These are phyloP conservation scores for Ibycter americanus DNA, from an alignment of 2,797 vertebrate genomes.

Conservation along the genomic window DNA sequence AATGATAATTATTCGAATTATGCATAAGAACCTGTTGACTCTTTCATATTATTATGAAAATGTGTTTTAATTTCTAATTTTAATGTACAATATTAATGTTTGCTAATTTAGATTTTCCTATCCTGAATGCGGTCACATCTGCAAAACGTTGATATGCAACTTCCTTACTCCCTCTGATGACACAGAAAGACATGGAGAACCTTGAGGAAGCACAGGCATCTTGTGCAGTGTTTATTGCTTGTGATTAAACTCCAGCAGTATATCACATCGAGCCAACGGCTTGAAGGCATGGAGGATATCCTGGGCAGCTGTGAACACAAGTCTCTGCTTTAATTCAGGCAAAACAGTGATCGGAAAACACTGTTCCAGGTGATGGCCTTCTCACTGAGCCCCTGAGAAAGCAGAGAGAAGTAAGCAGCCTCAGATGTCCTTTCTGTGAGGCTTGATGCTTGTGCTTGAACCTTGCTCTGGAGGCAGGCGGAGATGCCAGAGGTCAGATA, in stretches of 20 bases:
- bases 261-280: not conserved
- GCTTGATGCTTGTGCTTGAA: not conserved
- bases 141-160: not conserved
- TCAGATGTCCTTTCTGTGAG: not conserved
- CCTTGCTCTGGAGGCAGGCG: not conserved
- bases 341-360: not conserved
- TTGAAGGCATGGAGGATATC: not conserved
- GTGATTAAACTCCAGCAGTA: not conserved
- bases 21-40: not conserved
- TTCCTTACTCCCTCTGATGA: not conserved
- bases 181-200: not conserved
- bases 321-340: not conserved
- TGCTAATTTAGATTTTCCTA: constrained; percentile 31
- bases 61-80: constrained; percentile 15
- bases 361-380: not conserved
- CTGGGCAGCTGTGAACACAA: not conserved
- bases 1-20: not conserved
- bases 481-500: not conserved
- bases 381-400: not conserved
- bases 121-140: not conserved
- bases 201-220: not conserved
- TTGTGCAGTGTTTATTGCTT: not conserved
- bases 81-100: constrained; percentile 9
- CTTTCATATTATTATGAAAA: constrained; percentile 34
- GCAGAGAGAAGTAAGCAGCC: not conserved